These are phyloP conservation scores for Bombus waltoni DNA, from an alignment of 1,140 invertebrate species.

Conservation along the genomic window DNA sequence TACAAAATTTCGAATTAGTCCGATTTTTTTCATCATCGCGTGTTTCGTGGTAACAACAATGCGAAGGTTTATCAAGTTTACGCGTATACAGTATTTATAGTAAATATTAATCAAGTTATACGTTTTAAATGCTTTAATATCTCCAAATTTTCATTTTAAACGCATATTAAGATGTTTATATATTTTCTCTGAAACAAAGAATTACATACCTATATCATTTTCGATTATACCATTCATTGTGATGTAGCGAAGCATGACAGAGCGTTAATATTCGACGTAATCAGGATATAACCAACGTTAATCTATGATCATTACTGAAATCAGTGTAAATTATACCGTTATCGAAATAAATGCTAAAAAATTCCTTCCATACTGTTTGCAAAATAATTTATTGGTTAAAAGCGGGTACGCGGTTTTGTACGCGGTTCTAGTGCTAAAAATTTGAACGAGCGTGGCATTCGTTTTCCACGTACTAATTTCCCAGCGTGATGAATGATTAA, in stretches of 20 bases:
- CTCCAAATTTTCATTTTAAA: too few species aligned
- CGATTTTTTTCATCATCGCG: too few species aligned
- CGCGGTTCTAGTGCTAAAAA: not conserved
- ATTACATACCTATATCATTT: not conserved
- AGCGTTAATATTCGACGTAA: not conserved
- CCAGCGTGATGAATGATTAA: slow-evolving; percentile 19
- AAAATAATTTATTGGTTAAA: not conserved
- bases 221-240: not conserved
- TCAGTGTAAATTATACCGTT: not conserved
- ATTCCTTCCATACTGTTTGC: too few species aligned
- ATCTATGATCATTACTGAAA: not conserved
- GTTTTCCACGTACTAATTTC: slow-evolving; percentile 21
- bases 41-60: too few species aligned
- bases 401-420: not conserved
- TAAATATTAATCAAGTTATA: too few species aligned
- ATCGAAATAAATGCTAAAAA: not conserved
- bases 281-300: not conserved
- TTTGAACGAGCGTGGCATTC: not conserved
- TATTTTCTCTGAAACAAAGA: not conserved
- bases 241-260: too few species aligned
- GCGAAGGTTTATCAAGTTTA: too few species aligned
- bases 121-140: too few species aligned
- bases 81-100: too few species aligned
- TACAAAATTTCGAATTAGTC: too few species aligned
- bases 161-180: too few species aligned